A percentile compares a stretch with the other conserved stretches of the same genome.
Evolutionary conservation across 2,888 invertebrate species (phyloP).

Genomic region (Volucella zonaria): DNA sequence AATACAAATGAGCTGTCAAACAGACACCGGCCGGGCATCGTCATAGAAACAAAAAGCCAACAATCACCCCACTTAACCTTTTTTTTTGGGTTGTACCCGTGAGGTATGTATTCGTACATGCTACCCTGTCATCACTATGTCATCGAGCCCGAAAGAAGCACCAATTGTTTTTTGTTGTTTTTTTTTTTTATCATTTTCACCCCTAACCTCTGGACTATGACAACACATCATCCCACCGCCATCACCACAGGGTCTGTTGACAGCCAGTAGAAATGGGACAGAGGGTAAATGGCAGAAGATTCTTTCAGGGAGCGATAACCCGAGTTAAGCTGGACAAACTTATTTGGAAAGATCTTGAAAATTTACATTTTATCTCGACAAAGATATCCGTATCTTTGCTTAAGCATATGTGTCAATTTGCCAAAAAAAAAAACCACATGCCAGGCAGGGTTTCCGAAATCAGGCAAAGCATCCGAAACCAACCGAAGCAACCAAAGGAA

Average conservation of each 20-base stretch:
- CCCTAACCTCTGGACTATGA: slow-evolving; percentile 61
- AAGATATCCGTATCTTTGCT: slow-evolving; percentile 76
- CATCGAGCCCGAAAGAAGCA: slow-evolving; percentile 57
- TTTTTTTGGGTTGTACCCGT: slow-evolving; percentile 42
- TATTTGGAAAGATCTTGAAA: slow-evolving; percentile 77
- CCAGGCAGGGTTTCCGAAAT: too few relatives aligned
- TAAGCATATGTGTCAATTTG: slow-evolving; percentile 74
- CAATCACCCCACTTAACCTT: slow-evolving; percentile 55
- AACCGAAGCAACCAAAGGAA: slow-evolving; percentile 35
- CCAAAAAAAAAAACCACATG: slow-evolving; percentile 48
- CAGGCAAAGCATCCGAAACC: slow-evolving; percentile 23
- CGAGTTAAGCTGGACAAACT: slow-evolving; percentile 69
- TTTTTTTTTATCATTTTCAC: slow-evolving; percentile 27
- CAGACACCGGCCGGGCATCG: not conserved
- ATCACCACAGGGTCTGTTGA: not conserved
- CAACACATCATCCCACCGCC: slow-evolving; percentile 45
- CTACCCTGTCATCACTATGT: slow-evolving; percentile 68
- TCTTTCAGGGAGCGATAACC: slow-evolving; percentile 57
- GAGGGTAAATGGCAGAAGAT: slow-evolving; percentile 48
- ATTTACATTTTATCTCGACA: slow-evolving; percentile 80
- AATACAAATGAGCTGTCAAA: slow-evolving; percentile 65
- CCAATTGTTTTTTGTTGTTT: slow-evolving; percentile 55
- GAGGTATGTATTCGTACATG: slow-evolving; percentile 35
- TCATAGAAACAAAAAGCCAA: slow-evolving; percentile 1
- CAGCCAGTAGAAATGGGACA: slow-evolving; percentile 14